A percentile compares a stretch with the other conserved stretches of the same genome.
Conservation (phyloP, 2,888 invertebrate species). For the Mechanitis mazaeus region DNA sequence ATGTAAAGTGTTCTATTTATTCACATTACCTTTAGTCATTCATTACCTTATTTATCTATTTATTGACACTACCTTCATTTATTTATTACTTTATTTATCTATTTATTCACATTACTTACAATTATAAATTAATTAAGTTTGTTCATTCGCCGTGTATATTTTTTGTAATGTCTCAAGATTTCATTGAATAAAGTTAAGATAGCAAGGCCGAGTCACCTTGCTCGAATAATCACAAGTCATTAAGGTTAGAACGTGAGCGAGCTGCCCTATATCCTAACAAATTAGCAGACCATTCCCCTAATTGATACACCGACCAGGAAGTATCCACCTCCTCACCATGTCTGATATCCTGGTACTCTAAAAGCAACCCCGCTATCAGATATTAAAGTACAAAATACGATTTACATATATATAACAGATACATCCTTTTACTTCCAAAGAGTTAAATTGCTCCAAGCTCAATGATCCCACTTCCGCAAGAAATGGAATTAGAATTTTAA, state of each 20-base stretch:
- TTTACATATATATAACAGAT: conserved; percentile 31
- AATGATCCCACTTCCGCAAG: conserved; percentile 64
- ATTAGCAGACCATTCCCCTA: conserved; percentile 64
- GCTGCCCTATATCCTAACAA: conserved; percentile 64
- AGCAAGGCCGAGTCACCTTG: conserved; percentile 11
- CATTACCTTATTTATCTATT: too few relatives aligned
- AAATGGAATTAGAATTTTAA: conserved; percentile 39
- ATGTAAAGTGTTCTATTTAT: too few relatives aligned
- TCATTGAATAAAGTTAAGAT: too few relatives aligned
- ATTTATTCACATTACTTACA: too few relatives aligned
- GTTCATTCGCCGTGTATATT: too few relatives aligned
- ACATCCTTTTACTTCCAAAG: conserved; percentile 41
- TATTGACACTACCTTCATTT: too few relatives aligned
- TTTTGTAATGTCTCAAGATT: too few relatives aligned
- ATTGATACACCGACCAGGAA: conserved; percentile 72
- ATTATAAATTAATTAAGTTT: too few relatives aligned
- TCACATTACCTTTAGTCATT: too few relatives aligned
- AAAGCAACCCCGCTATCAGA: conserved; percentile 29
- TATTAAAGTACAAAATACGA: conserved; percentile 33
- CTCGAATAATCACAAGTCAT: conserved; percentile 33
- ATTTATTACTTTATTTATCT: too few relatives aligned
- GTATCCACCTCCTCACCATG: conserved; percentile 51
- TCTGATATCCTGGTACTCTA: conserved; percentile 25
- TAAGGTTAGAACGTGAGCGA: conserved; percentile 47
- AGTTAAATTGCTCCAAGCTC: conserved; percentile 66